Evolutionary conservation across 1,140 invertebrate genomes (phyloP), one percentile per base, ranked within the genome.

Genomic region (Geopemphigus sp.): DNA sequence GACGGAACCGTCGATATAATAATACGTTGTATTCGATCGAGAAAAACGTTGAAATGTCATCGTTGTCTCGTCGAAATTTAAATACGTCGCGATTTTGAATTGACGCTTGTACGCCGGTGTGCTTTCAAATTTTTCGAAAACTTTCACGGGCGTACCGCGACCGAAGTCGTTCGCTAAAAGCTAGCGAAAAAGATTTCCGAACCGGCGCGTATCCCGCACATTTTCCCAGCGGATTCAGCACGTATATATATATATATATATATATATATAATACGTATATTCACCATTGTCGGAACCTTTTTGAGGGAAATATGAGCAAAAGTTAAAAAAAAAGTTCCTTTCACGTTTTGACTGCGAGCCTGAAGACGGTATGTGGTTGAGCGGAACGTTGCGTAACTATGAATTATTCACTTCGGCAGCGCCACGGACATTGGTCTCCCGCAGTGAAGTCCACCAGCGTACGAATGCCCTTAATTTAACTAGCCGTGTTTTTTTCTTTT

Each of bases 331-430:
- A 73, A 73, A 73, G 32, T 32, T 73, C 56, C 29, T 29, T 73
- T 56, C 11, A 29, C 56, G 47, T 56, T 50, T 14, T 2, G 11
- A 2, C 24, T 1, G 29, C 10, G 47, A n/a, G 53, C 29, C 26
- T 14, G 19, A 2, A 29, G 26, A 57, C 70, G n/a, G 29, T 15
- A 50, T 3, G 32, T n/a, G n/a, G n/a, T n/a, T n/a, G 32, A 39
- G 32, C 8, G 32, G 32, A 8, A 39, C 3, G 32, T 4, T 39
- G 8, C 32, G 19, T 73, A 73, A 57, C 50, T 57, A 73, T 73
- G 70, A 73, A 73, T 73, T 73, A 73, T 73, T 73, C 54, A 73
- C 70, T 73, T 73, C 50, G 29, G 24, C 11, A 29, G 29, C 53
- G 54, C 26, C 32, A 73, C 53, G 29, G 70, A 73, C 70, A 56